These are phyloP conservation scores for Dendrolimus kikuchii DNA, from an alignment of 1,140 invertebrate species.

Conservation along the genomic window DNA sequence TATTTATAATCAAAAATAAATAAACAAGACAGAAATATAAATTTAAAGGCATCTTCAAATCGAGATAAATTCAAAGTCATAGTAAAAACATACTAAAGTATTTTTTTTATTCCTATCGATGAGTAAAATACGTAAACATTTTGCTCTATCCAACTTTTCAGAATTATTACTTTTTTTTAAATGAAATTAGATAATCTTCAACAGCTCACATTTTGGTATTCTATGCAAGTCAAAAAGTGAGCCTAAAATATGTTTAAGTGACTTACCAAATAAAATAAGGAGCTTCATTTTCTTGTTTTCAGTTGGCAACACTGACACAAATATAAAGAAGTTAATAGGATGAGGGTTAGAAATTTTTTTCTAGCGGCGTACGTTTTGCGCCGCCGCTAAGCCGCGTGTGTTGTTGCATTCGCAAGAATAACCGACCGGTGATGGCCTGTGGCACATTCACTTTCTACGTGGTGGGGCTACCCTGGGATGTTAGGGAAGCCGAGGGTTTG, in stretches of 20 bases:
- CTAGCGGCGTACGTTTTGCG: slow-evolving; percentile 43
- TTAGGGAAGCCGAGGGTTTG: slow-evolving; percentile 45
- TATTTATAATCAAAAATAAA: neutral
- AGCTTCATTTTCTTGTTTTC: slow-evolving; percentile 35
- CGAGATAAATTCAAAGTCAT: too few species aligned
- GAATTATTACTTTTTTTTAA: too few species aligned
- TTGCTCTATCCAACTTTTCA: too few species aligned
- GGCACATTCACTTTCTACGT: slow-evolving; percentile 53
- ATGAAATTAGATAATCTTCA: too few species aligned
- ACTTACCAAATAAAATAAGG: slow-evolving; percentile 43
- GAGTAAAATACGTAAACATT: too few species aligned
- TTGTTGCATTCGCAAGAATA: slow-evolving; percentile 20
- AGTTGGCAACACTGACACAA: slow-evolving; percentile 32
- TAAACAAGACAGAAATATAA: neutral
- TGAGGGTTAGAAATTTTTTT: slow-evolving; percentile 19
- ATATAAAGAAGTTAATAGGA: slow-evolving; percentile 15
- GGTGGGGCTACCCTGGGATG: slow-evolving; percentile 33
- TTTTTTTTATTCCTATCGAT: too few species aligned
- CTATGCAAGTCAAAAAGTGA: too few species aligned
- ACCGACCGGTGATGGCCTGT: slow-evolving; percentile 14
- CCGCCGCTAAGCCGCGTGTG: slow-evolving; percentile 44
- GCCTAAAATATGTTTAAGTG: slow-evolving; percentile 2
- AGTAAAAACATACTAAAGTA: too few species aligned
- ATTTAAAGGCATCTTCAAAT: too few species aligned
- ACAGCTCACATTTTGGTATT: too few species aligned